These are phyloP conservation scores for Semotilus atromaculatus DNA, from an alignment of 2,797 vertebrate species.

Conservation along the genomic window DNA sequence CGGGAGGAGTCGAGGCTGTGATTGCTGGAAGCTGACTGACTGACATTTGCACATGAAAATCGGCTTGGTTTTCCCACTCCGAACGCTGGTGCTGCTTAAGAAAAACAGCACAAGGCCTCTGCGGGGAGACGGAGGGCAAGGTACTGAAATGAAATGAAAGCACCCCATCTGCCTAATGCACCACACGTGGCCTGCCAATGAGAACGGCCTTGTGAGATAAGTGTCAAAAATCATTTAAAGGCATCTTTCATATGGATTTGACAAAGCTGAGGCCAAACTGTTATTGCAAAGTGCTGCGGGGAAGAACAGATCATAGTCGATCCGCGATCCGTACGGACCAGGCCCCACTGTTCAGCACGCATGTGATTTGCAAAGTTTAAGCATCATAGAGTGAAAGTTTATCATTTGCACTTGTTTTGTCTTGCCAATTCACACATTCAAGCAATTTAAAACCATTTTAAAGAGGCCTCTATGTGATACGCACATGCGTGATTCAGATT, in stretches of 20 bases:
- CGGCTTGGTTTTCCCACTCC: constrained; percentile 68
- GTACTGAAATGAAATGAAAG: constrained; percentile 51
- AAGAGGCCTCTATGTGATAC: background rate
- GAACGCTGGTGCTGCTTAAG: constrained; percentile 77
- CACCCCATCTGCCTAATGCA: constrained; percentile 48
- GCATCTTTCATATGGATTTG: constrained; percentile 34
- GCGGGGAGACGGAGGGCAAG: constrained; percentile 50
- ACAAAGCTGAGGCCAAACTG: background rate
- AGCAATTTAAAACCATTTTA: background rate
- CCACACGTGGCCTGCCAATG: constrained; percentile 26
- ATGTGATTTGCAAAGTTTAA: too few species aligned
- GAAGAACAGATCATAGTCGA: background rate
- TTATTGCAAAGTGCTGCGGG: constrained; percentile 16
- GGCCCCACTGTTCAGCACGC: too few species aligned
- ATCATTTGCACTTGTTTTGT: too few species aligned
- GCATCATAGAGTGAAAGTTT: too few species aligned
- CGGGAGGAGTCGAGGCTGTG: constrained; percentile 79
- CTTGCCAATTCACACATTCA: too few species aligned
- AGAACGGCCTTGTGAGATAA: constrained; percentile 19
- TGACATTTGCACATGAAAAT: constrained; percentile 90
- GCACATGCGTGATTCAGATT: background rate
- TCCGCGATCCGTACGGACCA: background rate
- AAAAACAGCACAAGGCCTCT: constrained; percentile 74
- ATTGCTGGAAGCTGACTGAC: constrained; percentile 83
- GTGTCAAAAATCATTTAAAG: constrained; percentile 21